phyloP scores from a whole-genome alignment of 2,888 invertebrate genomes.

The Yponomeuta sedellus region DNA sequence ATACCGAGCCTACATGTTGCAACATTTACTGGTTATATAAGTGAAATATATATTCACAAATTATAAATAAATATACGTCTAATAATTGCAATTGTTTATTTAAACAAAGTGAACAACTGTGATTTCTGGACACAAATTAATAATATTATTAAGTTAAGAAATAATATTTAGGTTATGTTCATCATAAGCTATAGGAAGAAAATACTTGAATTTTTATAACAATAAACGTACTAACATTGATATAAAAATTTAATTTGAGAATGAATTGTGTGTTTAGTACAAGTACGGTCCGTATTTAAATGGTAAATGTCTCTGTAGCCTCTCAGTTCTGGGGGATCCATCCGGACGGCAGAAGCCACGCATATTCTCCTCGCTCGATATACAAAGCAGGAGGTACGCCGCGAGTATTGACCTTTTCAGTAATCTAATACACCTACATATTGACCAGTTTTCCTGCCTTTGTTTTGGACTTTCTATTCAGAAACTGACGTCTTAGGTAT shows the following conservation, averaged over 20 bases:
- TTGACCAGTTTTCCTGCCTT: not conserved
- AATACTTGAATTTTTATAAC: no score
- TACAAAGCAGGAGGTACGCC: constrained; percentile 60
- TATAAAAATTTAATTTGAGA: no score
- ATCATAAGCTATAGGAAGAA: no score
- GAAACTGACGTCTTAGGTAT: not conserved
- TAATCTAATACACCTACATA: not conserved
- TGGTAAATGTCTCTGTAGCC: constrained; percentile 50
- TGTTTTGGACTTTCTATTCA: constrained; percentile 1
- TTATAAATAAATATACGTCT: no score
- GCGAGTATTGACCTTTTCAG: not conserved
- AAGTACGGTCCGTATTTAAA: constrained; percentile 19
- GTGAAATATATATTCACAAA: no score
- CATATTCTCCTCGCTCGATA: constrained; percentile 72
- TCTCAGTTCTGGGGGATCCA: constrained; percentile 69
- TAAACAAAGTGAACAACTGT: not conserved
- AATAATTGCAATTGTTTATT: not conserved
- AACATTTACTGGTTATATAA: not conserved
- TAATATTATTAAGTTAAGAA: no score
- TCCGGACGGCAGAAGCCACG: constrained; percentile 68
- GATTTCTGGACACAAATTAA: no score
- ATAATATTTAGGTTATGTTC: no score
- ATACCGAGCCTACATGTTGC: not conserved
- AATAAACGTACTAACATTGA: no score
- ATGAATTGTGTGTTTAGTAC: no score